Conservation (phyloP, 2,113 vertebrate species). For the Phyllopteryx taeniolatus region DNA sequence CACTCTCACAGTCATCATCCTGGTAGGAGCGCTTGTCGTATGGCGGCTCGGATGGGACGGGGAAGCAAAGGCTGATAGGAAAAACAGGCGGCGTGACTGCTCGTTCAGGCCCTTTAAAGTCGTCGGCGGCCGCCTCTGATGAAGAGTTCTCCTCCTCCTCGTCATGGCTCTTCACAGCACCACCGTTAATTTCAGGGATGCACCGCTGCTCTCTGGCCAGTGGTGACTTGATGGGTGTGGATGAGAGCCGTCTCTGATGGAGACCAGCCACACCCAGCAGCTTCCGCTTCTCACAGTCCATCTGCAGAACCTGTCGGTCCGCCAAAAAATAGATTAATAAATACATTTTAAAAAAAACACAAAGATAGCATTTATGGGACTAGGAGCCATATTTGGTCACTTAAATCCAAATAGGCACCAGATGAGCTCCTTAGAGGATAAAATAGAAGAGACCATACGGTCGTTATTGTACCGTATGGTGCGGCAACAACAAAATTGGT, state of each 20-base stretch:
- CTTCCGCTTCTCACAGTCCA: conserved; percentile 65
- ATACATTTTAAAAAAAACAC: not conserved
- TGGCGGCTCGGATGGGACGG: conserved; percentile 31
- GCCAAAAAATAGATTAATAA: not conserved
- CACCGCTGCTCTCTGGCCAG: conserved; percentile 2
- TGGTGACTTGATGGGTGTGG: conserved; percentile 85
- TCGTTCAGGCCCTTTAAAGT: not conserved
- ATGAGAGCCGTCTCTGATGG: conserved; percentile 79
- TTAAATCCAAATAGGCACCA: too few species aligned
- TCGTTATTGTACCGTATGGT: too few species aligned
- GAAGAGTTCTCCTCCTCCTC: conserved; percentile 34
- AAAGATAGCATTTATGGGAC: not conserved
- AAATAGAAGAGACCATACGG: too few species aligned
- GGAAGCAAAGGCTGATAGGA: conserved; percentile 49
- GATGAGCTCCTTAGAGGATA: too few species aligned
- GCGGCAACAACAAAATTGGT: too few species aligned
- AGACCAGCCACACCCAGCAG: conserved; percentile 48
- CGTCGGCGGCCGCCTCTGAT: not conserved
- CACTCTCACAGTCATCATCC: conserved; percentile 53
- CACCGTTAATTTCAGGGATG: not conserved
- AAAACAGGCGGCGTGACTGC: not conserved
- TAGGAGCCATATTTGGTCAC: not conserved
- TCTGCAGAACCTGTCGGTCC: conserved; percentile 68
- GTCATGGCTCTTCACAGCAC: not conserved
- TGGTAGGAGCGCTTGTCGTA: conserved; percentile 72